Base-by-base conservation (phyloP, 2,113 vertebrate species). In the Mionectes macconnelli region DNA sequence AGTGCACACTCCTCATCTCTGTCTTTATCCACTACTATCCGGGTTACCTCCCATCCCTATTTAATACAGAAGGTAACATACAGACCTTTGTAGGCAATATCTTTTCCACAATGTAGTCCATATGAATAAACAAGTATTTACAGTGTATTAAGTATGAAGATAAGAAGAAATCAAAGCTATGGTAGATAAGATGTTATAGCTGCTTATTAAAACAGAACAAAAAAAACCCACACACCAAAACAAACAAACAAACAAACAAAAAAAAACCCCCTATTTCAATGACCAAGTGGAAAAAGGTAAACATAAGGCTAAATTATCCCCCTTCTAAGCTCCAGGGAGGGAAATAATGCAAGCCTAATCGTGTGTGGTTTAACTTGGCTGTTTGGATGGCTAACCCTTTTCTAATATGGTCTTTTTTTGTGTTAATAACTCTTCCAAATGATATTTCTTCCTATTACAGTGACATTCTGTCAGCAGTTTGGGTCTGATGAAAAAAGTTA, bases 401-500 rank as follows among this genome's bases (percentile, higher is more conserved):
- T 76, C 81, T 91, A 95, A 80, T 55, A 37, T 56, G 30, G 37
- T 72, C 82, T 57, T 42, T 42, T 77, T 76, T 56, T 14, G 64
- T 44, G 57, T 84, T 90, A 84, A 67, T 91, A 95, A 78, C 59
- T 70, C 53, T 94, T 90, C 68, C 69, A 52, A 96, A 73, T 49
- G 5, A 63, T 68, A 14, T 78, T 82, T 82, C 93, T 89, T 96
- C 70, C 5, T 95, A 76, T 64, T 69, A 93, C 27, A 78, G 22
- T 94, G 82, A 94, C 81, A 93, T 97, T 93, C 91, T 76, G 27
- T 89, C 92, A 93, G 87, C 93, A 94, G 80, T 94, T 95, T 91
- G 72, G 57, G 20, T 63, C 75, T 40, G 64, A 82, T 83, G 40
- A 92, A 93, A 86, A 66, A 57, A 2, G 12, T 17, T 49, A 94